Percentiles rank a stretch among this genome's conserved stretches.
These are phyloP conservation scores for Orchestes rusci DNA, from an alignment of 2,888 invertebrate species.

Conservation along the genomic window DNA sequence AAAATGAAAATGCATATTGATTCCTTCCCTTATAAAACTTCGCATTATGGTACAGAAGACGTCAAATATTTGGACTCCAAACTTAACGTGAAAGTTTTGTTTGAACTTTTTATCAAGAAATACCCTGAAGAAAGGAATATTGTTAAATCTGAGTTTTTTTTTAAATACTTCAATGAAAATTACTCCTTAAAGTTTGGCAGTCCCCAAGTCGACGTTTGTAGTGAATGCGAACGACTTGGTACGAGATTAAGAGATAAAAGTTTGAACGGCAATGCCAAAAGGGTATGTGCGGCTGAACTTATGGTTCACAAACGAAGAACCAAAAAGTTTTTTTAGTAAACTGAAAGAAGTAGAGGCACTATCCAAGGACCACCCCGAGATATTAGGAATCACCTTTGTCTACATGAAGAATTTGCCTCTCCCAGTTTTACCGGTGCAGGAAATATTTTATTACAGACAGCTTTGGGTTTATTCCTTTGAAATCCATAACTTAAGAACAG, in stretches of 20 bases:
- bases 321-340: conserved; percentile 8
- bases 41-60: background rate
- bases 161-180: conserved; percentile 2
- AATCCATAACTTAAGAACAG: background rate
- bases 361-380: background rate
- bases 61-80: background rate
- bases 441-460: conserved; percentile 1
- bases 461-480: conserved; percentile 4
- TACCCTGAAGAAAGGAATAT: background rate
- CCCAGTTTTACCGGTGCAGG: conserved; percentile 3
- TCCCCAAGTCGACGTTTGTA: conserved; percentile 2
- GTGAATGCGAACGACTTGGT: conserved; percentile 1
- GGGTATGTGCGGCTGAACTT: conserved; percentile 4
- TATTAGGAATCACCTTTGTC: background rate
- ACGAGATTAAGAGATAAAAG: conserved; percentile 1
- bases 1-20: conserved; percentile 4
- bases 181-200: background rate
- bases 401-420: conserved; percentile 8
- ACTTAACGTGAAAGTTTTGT: background rate
- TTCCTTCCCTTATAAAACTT: conserved; percentile 1
- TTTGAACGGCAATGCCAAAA: conserved; percentile 4
- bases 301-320: conserved; percentile 3
- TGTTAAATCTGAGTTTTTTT: conserved; percentile 2
- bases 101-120: conserved; percentile 1
- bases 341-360: conserved; percentile 1